Conservation (phyloP, 1,140 invertebrate genomes). For the Cotesia chilonis region DNA sequence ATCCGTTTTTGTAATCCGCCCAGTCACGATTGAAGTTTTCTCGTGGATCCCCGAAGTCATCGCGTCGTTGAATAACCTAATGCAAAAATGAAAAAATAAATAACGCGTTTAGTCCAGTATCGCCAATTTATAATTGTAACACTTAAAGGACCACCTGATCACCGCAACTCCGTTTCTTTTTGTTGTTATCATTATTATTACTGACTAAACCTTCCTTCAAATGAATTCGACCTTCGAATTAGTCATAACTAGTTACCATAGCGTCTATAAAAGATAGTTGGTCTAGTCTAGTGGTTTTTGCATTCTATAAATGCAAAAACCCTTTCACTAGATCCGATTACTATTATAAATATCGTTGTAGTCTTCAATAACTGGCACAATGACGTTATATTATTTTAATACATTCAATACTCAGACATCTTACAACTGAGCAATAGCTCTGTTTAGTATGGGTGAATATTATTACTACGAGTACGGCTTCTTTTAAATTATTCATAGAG, state of each 20-base stretch:
- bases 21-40: conserved; percentile 95
- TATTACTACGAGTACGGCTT: not conserved
- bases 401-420: no score
- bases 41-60: conserved; percentile 84
- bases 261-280: no score
- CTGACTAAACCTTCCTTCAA: no score
- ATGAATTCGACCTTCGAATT: conserved; percentile 31
- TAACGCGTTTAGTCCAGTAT: not conserved
- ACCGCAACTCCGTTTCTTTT: conserved; percentile 7
- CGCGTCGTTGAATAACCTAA: conserved; percentile 88
- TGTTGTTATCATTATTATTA: conserved; percentile 20
- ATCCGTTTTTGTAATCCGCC: conserved; percentile 95
- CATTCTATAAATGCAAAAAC: conserved; percentile 36
- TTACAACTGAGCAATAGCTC: no score
- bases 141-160: not conserved
- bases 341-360: conserved; percentile 2
- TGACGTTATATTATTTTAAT: conserved; percentile 10
- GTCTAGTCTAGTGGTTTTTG: no score
- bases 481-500: conserved; percentile 2
- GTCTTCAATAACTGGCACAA: conserved; percentile 30
- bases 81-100: conserved; percentile 10
- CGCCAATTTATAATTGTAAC: no score
- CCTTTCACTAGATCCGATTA: conserved; percentile 32
- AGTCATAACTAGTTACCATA: conserved; percentile 3
- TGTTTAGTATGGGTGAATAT: no score